Percentiles rank a stretch among this genome's conserved stretches.
These are phyloP conservation scores for Sardinella longiceps DNA, from an alignment of 2,797 vertebrate genomes.

Conservation along the genomic window DNA sequence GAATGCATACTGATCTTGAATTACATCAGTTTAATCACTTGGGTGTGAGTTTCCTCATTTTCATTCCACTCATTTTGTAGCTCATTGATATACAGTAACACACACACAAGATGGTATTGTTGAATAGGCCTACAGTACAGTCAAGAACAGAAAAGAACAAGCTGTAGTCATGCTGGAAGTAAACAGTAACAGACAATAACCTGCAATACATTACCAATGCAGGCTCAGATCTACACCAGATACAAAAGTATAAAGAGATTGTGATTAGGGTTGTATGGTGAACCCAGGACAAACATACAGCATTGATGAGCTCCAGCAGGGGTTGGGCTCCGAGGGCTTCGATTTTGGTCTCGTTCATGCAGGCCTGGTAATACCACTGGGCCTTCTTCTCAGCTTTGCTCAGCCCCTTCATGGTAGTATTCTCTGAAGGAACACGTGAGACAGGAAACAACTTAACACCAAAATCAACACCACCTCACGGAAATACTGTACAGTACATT, in stretches of 20 bases:
- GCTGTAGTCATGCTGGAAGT: not conserved
- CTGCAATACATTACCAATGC: not conserved
- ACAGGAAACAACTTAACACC: not conserved
- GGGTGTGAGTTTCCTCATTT: not conserved
- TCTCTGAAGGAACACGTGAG: conserved; percentile 78
- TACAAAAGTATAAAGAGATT: not conserved
- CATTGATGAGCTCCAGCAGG: conserved; percentile 84
- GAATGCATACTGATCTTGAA: not conserved
- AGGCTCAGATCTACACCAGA: not conserved
- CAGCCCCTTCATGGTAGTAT: conserved; percentile 78
- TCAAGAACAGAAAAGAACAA: not conserved
- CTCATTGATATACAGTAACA: not conserved
- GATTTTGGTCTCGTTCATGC: conserved; percentile 94
- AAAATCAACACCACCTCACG: conserved; percentile 26
- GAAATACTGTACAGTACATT: not conserved
- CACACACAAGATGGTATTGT: not conserved
- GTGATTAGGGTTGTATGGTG: not conserved
- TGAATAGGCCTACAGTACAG: not conserved
- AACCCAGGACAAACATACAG: conserved; percentile 71
- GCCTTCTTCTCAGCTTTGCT: conserved; percentile 89
- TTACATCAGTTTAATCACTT: not conserved
- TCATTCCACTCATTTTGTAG: not conserved
- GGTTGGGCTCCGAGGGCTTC: conserved; percentile 87
- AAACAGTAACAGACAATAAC: not conserved
- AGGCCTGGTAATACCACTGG: conserved; percentile 90